Evolutionary conservation across 2,797 vertebrate genomes (phyloP).

Genomic region (Erithacus rubecula): DNA sequence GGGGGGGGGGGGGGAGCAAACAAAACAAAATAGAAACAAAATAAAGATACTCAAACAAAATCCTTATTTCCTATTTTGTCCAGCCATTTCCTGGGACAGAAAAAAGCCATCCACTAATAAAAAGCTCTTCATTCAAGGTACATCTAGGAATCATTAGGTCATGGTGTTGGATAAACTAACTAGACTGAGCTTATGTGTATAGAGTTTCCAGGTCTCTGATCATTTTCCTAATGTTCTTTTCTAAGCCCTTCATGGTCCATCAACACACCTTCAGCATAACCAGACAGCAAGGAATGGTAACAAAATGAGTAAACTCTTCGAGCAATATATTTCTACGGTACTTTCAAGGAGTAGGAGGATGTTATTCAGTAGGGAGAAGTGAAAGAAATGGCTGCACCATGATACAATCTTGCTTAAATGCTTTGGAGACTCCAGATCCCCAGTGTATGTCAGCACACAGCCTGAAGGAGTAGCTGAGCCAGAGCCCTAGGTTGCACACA

Average conservation of each 20-base stretch:
- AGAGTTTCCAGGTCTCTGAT: background rate
- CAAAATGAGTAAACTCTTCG: background rate
- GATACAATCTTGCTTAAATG: background rate
- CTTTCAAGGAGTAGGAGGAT: background rate
- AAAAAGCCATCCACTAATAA: background rate
- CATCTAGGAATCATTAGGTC: background rate
- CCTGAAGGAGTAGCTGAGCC: background rate
- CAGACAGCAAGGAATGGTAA: background rate
- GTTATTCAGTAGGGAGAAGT: background rate
- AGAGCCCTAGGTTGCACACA: background rate
- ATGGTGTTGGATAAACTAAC: background rate
- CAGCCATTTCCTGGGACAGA: background rate
- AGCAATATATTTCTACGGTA: background rate
- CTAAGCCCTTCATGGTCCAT: background rate
- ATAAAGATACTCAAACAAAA: background rate
- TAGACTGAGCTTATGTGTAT: background rate
- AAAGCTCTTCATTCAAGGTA: background rate
- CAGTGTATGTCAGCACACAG: conserved; percentile 3
- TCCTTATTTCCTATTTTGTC: background rate
- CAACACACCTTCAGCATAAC: background rate
- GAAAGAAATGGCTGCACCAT: background rate
- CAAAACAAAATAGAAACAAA: background rate
- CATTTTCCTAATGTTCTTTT: background rate
- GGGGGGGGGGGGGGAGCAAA: fast-evolving
- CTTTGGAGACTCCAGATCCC: conserved; percentile 41